A percentile compares a stretch with the other conserved stretches of the same genome.
Evolutionary conservation across 1,140 invertebrate species (phyloP).

Genomic region (Phymastichus coffea): DNA sequence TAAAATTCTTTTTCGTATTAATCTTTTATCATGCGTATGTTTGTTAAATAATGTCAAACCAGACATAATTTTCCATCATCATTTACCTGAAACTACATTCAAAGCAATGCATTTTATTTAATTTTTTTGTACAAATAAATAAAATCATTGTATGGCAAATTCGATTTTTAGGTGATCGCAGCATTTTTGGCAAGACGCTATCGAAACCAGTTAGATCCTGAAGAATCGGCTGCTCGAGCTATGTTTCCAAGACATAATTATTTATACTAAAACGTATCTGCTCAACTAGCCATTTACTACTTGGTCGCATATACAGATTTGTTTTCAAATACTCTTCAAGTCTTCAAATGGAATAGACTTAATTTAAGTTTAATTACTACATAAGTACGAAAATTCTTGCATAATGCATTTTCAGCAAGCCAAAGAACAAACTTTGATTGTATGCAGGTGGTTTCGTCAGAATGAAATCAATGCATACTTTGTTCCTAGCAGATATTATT

Average conservation of each 20-base stretch:
- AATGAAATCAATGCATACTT: conserved; percentile 12
- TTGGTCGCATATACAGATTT: conserved; percentile 13
- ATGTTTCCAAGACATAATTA: conserved; percentile 69
- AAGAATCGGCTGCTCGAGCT: conserved; percentile 66
- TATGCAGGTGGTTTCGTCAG: neutral
- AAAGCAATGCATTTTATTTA: conserved; percentile 20
- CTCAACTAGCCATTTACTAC: conserved; percentile 16
- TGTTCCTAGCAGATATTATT: neutral
- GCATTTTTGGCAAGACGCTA: conserved; percentile 72
- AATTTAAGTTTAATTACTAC: too few relatives aligned
- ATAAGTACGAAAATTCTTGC: too few relatives aligned
- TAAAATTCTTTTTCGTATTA: too few relatives aligned
- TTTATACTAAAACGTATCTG: conserved; percentile 43
- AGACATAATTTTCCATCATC: too few relatives aligned
- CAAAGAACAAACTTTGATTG: conserved; percentile 32
- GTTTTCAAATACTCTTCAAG: conserved; percentile 26
- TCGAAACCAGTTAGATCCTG: conserved; percentile 72
- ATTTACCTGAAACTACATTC: too few relatives aligned
- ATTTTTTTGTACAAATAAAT: conserved; percentile 16
- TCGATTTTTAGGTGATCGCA: conserved; percentile 66
- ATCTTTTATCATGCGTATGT: too few relatives aligned
- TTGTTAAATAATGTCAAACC: too few relatives aligned
- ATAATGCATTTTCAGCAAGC: conserved; percentile 13
- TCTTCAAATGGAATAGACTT: conserved; percentile 13
- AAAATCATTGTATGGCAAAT: too few relatives aligned